These are phyloP conservation scores for Pseudomugil gertrudae DNA, from an alignment of 2,797 vertebrate genomes.

Conservation along the genomic window DNA sequence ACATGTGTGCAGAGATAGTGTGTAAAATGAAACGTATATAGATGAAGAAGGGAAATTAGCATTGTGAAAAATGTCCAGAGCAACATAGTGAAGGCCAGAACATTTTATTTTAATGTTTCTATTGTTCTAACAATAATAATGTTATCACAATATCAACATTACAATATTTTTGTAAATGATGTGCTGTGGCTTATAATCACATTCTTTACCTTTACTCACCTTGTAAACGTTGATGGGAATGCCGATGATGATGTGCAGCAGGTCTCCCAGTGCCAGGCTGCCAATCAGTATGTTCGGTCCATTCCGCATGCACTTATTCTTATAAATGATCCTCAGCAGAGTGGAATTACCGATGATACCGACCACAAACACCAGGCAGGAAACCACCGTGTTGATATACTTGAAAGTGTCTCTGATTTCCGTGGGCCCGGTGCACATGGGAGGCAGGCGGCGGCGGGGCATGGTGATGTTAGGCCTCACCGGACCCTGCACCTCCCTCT, in stretches of 20 bases:
- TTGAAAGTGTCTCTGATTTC: conserved; percentile 92
- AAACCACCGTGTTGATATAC: conserved; percentile 94
- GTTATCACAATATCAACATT: too few relatives aligned
- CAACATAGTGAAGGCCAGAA: too few relatives aligned
- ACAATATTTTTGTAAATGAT: too few relatives aligned
- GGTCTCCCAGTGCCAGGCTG: conserved; percentile 93
- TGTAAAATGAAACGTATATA: too few relatives aligned
- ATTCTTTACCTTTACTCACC: conserved; percentile 77
- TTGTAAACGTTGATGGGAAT: conserved; percentile 96
- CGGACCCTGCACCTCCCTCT: conserved; percentile 55
- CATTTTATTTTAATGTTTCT: too few relatives aligned
- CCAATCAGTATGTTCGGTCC: conserved; percentile 96
- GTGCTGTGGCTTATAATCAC: background rate
- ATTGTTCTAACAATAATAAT: too few relatives aligned
- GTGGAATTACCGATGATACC: conserved; percentile 96
- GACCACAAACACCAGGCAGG: conserved; percentile 91
- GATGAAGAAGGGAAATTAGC: too few relatives aligned
- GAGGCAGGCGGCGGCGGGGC: conserved; percentile 72
- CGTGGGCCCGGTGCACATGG: conserved; percentile 84
- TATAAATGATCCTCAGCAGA: conserved; percentile 94
- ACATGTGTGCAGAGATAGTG: too few relatives aligned
- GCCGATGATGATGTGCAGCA: conserved; percentile 93
- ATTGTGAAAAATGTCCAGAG: too few relatives aligned
- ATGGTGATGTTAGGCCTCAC: conserved; percentile 69
- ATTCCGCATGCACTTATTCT: conserved; percentile 97